phyloP scores from a whole-genome alignment of 2,888 invertebrate species.

The Lepidochitona cinerea region DNA sequence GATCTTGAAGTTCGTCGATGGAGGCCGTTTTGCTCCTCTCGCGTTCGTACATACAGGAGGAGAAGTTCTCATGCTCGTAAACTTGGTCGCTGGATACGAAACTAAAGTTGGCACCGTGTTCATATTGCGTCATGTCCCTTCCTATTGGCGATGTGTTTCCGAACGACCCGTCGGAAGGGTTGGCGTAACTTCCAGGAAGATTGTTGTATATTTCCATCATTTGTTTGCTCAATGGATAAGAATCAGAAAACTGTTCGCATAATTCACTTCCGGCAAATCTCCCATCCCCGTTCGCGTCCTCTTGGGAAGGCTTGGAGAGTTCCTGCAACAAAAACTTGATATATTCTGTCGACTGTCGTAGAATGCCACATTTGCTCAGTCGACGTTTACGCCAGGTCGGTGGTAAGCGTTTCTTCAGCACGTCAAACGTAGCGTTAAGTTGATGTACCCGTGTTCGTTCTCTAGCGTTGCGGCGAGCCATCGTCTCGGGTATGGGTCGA shows the following conservation, averaged over 20 bases:
- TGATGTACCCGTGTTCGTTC: background rate
- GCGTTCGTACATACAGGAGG: background rate
- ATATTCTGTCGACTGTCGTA: background rate
- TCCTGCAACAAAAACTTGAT: background rate
- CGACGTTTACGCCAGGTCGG: background rate
- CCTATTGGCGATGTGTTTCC: no score
- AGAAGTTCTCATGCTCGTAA: background rate
- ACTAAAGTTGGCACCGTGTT: no score
- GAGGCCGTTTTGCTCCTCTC: background rate
- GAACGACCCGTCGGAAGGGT: no score
- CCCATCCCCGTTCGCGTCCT: background rate
- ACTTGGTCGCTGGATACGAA: no score
- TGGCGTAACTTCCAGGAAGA: no score
- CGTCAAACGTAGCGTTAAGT: background rate
- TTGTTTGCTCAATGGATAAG: background rate
- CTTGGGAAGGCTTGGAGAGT: background rate
- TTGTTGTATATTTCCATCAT: no score
- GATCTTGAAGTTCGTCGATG: no score
- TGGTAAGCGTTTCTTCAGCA: background rate
- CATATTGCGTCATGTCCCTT: no score
- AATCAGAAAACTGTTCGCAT: background rate
- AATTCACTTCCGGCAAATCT: background rate
- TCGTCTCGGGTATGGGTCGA: background rate
- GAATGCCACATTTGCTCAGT: background rate
- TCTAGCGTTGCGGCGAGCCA: background rate